Conservation (phyloP, 2,888 invertebrate genomes). For the Andrena hattorfiana region DNA sequence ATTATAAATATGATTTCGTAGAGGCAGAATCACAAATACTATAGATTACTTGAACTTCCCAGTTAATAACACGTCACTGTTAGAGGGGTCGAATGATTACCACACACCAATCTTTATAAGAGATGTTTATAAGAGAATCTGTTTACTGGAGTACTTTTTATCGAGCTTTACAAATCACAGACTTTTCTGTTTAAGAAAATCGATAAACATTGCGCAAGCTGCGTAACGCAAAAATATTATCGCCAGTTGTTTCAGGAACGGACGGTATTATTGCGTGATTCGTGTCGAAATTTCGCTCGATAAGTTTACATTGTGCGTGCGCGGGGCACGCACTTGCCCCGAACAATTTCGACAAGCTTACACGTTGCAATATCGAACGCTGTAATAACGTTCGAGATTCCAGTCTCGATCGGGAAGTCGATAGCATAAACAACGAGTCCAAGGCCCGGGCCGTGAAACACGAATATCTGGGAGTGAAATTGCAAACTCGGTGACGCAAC, state of each 20-base stretch:
- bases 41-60: too few species aligned
- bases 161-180: background rate
- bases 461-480: slow-evolving; percentile 26
- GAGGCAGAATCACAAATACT: too few species aligned
- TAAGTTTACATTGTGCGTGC: slow-evolving; percentile 44
- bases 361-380: slow-evolving; percentile 41
- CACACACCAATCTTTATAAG: background rate
- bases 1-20: too few species aligned
- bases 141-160: background rate
- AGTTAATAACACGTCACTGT: too few species aligned
- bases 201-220: slow-evolving; percentile 18
- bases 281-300: slow-evolving; percentile 60
- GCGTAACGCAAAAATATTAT: slow-evolving; percentile 44
- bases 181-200: background rate
- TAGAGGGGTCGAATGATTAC: background rate
- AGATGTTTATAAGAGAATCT: background rate
- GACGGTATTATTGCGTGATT: slow-evolving; percentile 49
- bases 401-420: slow-evolving; percentile 35
- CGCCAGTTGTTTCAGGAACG: slow-evolving; percentile 61
- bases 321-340: slow-evolving; percentile 46
- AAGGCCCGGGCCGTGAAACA: slow-evolving; percentile 20
- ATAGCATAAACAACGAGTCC: slow-evolving; percentile 7
- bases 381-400: slow-evolving; percentile 12
- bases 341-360: slow-evolving; percentile 14
- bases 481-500: background rate